Evolutionary conservation across 2,888 invertebrate species (phyloP), one percentile per base, ranked within the genome.

Genomic region (Drosophila paranaensis): DNA sequence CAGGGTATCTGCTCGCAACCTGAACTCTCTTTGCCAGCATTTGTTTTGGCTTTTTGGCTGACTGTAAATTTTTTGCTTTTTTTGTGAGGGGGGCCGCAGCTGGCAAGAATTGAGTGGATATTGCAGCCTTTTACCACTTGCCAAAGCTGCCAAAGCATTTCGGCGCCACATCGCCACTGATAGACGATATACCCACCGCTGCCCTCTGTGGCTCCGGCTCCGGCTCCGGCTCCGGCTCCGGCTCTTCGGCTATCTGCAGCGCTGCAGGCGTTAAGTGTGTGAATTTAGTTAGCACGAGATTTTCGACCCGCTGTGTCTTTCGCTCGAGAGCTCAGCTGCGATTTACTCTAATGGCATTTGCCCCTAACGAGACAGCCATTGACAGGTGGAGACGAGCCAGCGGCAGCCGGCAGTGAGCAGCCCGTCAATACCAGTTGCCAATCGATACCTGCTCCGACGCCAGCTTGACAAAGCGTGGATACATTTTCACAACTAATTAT

Each of bases 261-360:
- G 66, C 75, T 77, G 77, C 71, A 86, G 89, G 89, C 84, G 89
- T 78, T 78, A 88, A 84, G 87, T 88, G 83, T 88, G 71, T 65
- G 74, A 87, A 88, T 86, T 88, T 78, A 88, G 84, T 88, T 88
- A 81, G 81, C 66, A 69, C 54, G 48, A 70, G 70, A 76, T 76
- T 73, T 63, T 65, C 39, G 42, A 14, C 16, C 40, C 33, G 11
- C 54, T 37, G 58, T 54, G 55, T 58, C 35, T 74, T 50, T 51
- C 25, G 56, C 48, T 51, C 9, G 16, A 58, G 58, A 71, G 62
- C 63, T 74, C 70, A 72, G 66, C 84, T 74, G 69, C 87, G 84
- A 82, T 87, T 82, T 83, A 77, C 74, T 71, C 68, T 83, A 87
- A 87, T 74, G 81, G 84, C 81, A 78, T 86, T 86, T 65, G 69